Conservation (phyloP, 1,140 invertebrate species). For the Anadara kagoshimensis region DNA sequence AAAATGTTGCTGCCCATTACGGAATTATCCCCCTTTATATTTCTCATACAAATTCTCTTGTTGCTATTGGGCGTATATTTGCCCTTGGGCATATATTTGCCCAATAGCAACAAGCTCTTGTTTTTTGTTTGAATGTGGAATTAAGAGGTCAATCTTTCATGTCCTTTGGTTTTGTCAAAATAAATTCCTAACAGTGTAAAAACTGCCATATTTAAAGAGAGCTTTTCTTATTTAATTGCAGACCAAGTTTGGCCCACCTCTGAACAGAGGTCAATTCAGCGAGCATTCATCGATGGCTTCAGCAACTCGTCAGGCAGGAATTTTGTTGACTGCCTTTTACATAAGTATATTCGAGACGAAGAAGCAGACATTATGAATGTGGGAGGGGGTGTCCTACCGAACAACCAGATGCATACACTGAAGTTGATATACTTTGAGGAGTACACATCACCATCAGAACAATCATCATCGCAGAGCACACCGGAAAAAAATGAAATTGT, state of each 20-base stretch:
- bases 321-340: conserved; percentile 1
- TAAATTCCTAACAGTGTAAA: conserved; percentile 2
- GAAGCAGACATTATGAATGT: conserved; percentile 1
- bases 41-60: background rate
- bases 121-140: conserved; percentile 2
- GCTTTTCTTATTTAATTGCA: conserved; percentile 2
- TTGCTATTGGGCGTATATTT: conserved; percentile 1
- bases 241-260: conserved; percentile 1
- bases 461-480: conserved; percentile 1
- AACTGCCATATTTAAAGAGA: conserved; percentile 1
- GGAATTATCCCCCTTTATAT: conserved; percentile 1
- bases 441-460: conserved; percentile 1
- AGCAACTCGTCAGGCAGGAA: conserved; percentile 1
- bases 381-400: background rate
- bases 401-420: background rate
- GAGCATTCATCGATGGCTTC: conserved; percentile 1
- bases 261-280: conserved; percentile 1
- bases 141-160: conserved; percentile 1
- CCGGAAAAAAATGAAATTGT: background rate
- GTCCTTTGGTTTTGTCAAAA: conserved; percentile 1
- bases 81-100: conserved; percentile 1
- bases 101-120: background rate
- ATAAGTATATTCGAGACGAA: conserved; percentile 1
- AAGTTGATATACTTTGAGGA: conserved; percentile 1
- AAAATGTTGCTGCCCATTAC: background rate